These are phyloP conservation scores for Hassar affinis DNA, from an alignment of 2,113 vertebrate genomes.

Conservation along the genomic window DNA sequence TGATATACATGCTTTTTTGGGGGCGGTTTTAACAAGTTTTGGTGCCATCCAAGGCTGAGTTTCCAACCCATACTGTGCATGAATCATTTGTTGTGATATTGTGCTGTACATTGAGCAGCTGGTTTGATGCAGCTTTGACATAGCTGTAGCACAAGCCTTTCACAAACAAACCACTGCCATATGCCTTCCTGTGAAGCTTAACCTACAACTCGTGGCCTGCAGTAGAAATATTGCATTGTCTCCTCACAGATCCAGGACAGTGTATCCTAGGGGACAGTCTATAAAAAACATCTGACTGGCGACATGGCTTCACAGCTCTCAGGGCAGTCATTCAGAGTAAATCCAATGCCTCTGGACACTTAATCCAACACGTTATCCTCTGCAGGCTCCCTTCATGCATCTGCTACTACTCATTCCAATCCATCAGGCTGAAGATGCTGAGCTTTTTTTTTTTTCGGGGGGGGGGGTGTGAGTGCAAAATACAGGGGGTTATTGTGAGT, in stretches of 20 bases:
- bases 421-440: slow-evolving; percentile 10
- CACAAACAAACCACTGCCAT: slow-evolving; percentile 56
- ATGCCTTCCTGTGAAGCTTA: slow-evolving; percentile 46
- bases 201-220: slow-evolving; percentile 56
- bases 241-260: slow-evolving; percentile 66
- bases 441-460: too few species aligned
- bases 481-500: neutral
- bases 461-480: too few species aligned
- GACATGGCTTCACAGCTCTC: slow-evolving; percentile 66
- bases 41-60: slow-evolving; percentile 2
- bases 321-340: slow-evolving; percentile 58
- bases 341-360: slow-evolving; percentile 54
- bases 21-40: slow-evolving; percentile 6
- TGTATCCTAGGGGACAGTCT: slow-evolving; percentile 65
- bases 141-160: slow-evolving; percentile 46
- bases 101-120: slow-evolving; percentile 14
- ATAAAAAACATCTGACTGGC: slow-evolving; percentile 70
- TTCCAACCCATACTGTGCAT: slow-evolving; percentile 22
- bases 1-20: neutral
- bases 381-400: slow-evolving; percentile 1
- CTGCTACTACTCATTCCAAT: slow-evolving; percentile 13
- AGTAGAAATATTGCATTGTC: slow-evolving; percentile 70
- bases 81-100: slow-evolving; percentile 37
- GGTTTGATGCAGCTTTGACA: slow-evolving; percentile 46
- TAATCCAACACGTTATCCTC: slow-evolving; percentile 7